phyloP scores from a whole-genome alignment of 2,797 vertebrate genomes.

The Meda fulgida region DNA sequence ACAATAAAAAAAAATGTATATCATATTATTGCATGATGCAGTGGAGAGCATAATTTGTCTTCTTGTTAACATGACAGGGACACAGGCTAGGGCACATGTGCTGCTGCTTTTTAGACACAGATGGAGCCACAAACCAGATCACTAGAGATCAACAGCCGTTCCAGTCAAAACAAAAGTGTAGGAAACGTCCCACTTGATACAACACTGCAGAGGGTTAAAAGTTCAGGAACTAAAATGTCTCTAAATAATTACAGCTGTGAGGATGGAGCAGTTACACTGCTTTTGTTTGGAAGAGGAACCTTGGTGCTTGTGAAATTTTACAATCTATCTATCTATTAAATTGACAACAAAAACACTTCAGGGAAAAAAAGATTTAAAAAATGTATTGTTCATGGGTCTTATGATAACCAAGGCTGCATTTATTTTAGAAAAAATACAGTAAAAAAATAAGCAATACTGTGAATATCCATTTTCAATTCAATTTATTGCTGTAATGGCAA shows the following conservation, averaged over 20 bases:
- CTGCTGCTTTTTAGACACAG: constrained; percentile 6
- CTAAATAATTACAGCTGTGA: neutral
- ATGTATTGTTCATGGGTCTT: neutral
- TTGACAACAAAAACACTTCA: too few relatives aligned
- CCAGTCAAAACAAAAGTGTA: constrained; percentile 21
- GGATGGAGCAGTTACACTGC: neutral
- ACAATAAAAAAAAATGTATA: neutral
- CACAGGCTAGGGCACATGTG: neutral
- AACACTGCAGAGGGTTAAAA: neutral
- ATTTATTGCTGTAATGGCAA: neutral
- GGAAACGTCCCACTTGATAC: neutral
- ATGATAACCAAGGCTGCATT: neutral
- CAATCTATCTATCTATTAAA: too few relatives aligned
- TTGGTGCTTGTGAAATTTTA: neutral
- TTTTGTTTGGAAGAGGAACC: neutral
- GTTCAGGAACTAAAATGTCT: neutral
- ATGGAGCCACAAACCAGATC: neutral
- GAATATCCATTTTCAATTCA: too few relatives aligned
- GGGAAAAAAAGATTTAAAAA: too few relatives aligned
- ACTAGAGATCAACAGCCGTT: neutral
- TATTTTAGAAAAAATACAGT: neutral
- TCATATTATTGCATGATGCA: neutral
- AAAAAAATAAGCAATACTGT: neutral
- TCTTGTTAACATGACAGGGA: neutral
- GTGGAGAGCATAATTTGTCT: neutral